Percentiles rank a stretch among this genome's conserved stretches.
These are phyloP conservation scores for Microchrysa polita DNA, from an alignment of 2,888 invertebrate species.

Conservation along the genomic window DNA sequence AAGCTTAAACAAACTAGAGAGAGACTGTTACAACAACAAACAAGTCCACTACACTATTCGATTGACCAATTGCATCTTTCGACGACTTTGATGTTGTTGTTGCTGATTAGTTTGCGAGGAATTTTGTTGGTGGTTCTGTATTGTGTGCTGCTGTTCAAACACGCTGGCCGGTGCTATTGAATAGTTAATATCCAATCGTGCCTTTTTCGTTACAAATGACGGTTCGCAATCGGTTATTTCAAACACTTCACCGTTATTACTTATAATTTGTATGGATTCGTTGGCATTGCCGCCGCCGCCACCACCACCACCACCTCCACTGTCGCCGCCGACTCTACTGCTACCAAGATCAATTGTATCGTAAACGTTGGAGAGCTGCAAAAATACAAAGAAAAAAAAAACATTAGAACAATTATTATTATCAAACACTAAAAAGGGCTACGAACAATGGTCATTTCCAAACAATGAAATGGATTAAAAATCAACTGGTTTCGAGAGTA, in stretches of 20 bases:
- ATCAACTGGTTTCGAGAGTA: no score
- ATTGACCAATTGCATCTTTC: conserved; percentile 73
- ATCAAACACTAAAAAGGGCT: no score
- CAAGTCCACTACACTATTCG: conserved; percentile 62
- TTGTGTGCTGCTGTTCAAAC: conserved; percentile 57
- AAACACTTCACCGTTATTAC: conserved; percentile 66
- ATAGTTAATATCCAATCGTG: conserved; percentile 63
- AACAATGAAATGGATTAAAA: no score
- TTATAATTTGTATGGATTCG: conserved; percentile 56
- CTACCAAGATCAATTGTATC: conserved; percentile 71
- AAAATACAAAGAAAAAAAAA: conserved; percentile 46
- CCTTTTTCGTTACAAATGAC: conserved; percentile 60
- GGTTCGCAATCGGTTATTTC: conserved; percentile 69
- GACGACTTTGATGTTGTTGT: conserved; percentile 66
- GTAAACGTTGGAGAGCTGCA: conserved; percentile 75
- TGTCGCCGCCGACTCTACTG: conserved; percentile 65
- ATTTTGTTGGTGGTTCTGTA: conserved; percentile 53
- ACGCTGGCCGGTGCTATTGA: conserved; percentile 66
- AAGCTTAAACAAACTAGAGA: background rate
- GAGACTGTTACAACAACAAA: background rate
- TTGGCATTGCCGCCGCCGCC: conserved; percentile 64
- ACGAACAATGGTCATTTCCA: no score
- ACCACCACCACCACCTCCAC: no score
- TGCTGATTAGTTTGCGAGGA: conserved; percentile 46
- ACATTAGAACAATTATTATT: conserved; percentile 10